These are phyloP conservation scores for Macquaria australasica DNA, from an alignment of 2,113 vertebrate genomes.

Conservation along the genomic window DNA sequence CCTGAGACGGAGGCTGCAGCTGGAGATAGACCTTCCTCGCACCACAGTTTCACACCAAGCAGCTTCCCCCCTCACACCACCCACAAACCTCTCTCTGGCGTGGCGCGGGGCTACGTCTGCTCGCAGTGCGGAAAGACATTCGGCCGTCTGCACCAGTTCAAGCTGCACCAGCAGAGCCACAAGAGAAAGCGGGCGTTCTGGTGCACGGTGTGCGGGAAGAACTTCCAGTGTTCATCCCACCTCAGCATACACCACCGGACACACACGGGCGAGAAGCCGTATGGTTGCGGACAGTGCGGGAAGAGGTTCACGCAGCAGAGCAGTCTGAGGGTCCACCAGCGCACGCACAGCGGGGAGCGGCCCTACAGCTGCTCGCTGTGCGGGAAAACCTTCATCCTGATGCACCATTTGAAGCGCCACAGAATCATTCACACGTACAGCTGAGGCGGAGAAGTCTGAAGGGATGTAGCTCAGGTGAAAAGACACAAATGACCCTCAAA, in stretches of 20 bases:
- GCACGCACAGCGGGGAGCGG: conserved; percentile 82
- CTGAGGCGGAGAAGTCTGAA: background rate
- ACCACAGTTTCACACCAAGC: conserved; percentile 35
- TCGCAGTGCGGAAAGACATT: conserved; percentile 79
- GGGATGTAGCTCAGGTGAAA: conserved; percentile 1
- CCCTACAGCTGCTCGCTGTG: conserved; percentile 83
- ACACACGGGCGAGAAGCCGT: conserved; percentile 83
- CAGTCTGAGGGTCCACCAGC: conserved; percentile 83
- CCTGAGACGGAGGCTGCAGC: conserved; percentile 17
- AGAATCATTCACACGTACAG: conserved; percentile 78
- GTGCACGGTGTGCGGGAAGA: conserved; percentile 80
- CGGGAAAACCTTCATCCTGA: conserved; percentile 81
- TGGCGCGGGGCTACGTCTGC: conserved; percentile 66
- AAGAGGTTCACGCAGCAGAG: conserved; percentile 84
- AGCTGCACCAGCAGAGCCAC: conserved; percentile 82
- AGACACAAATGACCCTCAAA: background rate
- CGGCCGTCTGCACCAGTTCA: conserved; percentile 75
- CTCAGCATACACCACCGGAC: conserved; percentile 82
- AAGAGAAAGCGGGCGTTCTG: conserved; percentile 79
- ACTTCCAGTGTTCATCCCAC: conserved; percentile 81
- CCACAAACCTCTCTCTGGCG: conserved; percentile 28
- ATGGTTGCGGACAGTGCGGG: conserved; percentile 77
- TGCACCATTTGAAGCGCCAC: conserved; percentile 82
- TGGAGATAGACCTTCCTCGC: conserved; percentile 23
- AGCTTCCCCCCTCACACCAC: conserved; percentile 24